Conservation (phyloP, 1,140 invertebrate species). For the Aphis craccivora region DNA sequence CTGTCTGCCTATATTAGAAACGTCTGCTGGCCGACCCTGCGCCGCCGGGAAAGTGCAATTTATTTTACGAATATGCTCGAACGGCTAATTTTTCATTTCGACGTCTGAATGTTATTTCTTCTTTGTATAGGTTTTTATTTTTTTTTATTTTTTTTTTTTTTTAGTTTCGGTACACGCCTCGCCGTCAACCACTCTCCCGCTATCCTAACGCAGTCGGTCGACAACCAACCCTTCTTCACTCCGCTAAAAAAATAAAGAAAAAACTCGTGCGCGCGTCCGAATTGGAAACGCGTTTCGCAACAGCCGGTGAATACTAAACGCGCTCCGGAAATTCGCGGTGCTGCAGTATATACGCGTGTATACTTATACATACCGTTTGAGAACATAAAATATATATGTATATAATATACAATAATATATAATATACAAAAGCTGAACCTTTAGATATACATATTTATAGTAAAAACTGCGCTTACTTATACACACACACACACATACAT, state of each 20-base stretch:
- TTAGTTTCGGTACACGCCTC: neutral
- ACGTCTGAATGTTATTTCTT: constrained; percentile 22
- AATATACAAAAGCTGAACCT: neutral
- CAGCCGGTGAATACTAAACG: constrained; percentile 55
- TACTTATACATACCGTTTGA: neutral
- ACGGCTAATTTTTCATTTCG: constrained; percentile 57
- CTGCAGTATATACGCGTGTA: neutral
- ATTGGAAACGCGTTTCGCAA: constrained; percentile 46
- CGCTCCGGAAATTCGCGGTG: neutral
- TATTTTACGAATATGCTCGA: constrained; percentile 52
- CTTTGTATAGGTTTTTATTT: neutral
- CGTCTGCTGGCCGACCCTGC: constrained; percentile 40
- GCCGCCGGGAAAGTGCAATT: constrained; percentile 33
- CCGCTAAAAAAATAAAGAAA: neutral
- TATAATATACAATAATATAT: neutral
- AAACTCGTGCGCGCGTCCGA: neutral
- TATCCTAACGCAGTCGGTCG: neutral
- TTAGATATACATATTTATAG: neutral
- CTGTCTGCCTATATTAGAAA: constrained; percentile 54
- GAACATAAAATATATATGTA: neutral
- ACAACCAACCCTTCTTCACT: constrained; percentile 32
- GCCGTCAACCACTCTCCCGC: neutral
- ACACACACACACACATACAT: neutral
- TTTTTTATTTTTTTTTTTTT: constrained; percentile 19
- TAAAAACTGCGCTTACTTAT: neutral